These are phyloP conservation scores for Acanthococcus lagerstroemiae DNA, from an alignment of 2,888 invertebrate genomes.

Conservation along the genomic window DNA sequence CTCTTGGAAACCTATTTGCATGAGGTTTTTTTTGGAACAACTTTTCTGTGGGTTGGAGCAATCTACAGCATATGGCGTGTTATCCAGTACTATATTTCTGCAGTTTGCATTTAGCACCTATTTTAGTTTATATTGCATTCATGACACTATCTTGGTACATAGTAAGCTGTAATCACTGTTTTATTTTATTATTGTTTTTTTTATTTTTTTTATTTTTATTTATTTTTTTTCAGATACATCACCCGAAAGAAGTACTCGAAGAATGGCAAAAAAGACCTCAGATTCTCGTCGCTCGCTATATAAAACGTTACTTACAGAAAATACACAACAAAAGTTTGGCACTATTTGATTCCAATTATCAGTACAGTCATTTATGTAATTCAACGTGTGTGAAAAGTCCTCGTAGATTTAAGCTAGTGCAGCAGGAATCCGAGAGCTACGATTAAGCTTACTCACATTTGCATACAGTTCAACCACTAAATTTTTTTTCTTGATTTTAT, in stretches of 20 bases:
- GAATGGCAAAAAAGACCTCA: constrained; percentile 89
- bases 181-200: not conserved
- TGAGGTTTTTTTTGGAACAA: no score
- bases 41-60: no score
- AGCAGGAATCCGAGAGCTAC: constrained; percentile 82
- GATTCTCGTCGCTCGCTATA: constrained; percentile 68
- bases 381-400: constrained; percentile 76
- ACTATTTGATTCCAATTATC: constrained; percentile 52
- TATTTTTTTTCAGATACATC: constrained; percentile 53
- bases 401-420: constrained; percentile 75
- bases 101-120: no score
- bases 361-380: constrained; percentile 43
- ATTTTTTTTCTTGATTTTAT: no score
- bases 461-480: no score
- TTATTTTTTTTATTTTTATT: not conserved
- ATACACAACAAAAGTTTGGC: constrained; percentile 52
- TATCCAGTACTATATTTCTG: no score
- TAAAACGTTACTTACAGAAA: constrained; percentile 68
- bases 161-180: no score
- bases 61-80: no score
- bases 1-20: no score
- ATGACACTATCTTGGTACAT: no score
- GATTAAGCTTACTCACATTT: no score
- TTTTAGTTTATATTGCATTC: no score
- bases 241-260: constrained; percentile 77